Percentiles rank a stretch among this genome's conserved stretches.
Evolutionary conservation across 1,140 invertebrate genomes (phyloP).

Genomic region (Platorchestia sp.): DNA sequence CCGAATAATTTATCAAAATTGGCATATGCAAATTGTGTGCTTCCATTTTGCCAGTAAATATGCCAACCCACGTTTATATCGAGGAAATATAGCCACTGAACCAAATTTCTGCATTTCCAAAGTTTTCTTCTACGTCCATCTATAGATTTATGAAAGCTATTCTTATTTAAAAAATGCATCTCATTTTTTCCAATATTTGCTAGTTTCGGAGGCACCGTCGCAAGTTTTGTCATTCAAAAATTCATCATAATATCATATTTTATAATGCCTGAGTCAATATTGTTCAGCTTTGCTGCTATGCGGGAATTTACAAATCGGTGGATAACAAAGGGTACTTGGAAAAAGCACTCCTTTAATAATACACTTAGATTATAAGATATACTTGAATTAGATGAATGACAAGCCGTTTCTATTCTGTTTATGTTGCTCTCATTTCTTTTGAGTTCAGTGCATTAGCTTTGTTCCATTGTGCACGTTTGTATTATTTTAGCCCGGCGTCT

Average conservation of each 20-base stretch:
- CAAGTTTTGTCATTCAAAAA: not conserved
- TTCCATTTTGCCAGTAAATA: not conserved
- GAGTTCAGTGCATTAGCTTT: not conserved
- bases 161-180: not conserved
- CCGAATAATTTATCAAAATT: not conserved
- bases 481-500: not conserved
- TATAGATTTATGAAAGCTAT: not conserved
- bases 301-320: not conserved
- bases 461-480: not conserved
- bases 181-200: not conserved
- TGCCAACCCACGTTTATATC: not conserved
- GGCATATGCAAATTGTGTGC: not conserved
- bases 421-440: not conserved
- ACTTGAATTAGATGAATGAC: too few relatives aligned
- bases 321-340: too few relatives aligned
- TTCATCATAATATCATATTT: too few relatives aligned
- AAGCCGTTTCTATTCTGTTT: not conserved
- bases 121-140: not conserved
- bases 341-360: too few relatives aligned
- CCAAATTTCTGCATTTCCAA: not conserved
- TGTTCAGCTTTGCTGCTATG: not conserved
- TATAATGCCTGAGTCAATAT: not conserved
- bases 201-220: not conserved
- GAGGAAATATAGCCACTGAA: not conserved
- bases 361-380: too few relatives aligned